Percentiles rank a stretch among this genome's conserved stretches.
Conservation (phyloP, 2,888 invertebrate species). For the Meganola albula region DNA sequence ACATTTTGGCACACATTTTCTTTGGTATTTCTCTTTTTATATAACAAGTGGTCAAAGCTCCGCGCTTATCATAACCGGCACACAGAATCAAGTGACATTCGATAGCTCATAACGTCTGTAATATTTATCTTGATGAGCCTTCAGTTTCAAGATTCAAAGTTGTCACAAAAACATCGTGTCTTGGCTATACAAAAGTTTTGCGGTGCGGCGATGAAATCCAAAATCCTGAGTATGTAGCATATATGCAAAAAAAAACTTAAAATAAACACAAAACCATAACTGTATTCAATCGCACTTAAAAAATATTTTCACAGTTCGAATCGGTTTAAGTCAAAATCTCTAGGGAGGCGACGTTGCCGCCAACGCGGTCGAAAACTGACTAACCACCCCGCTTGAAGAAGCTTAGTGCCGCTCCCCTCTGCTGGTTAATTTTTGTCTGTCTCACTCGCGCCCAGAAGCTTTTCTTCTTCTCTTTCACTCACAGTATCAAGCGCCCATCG, state of each 20-base stretch:
- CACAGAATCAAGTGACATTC: slow-evolving; percentile 43
- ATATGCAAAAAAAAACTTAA: slow-evolving; percentile 38
- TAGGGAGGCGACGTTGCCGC: slow-evolving; percentile 52
- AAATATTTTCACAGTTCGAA: slow-evolving; percentile 67
- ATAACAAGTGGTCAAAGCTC: slow-evolving; percentile 50
- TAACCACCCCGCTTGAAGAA: slow-evolving; percentile 77
- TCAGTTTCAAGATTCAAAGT: slow-evolving; percentile 22
- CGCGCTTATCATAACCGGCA: slow-evolving; percentile 67
- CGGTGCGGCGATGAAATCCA: slow-evolving; percentile 26
- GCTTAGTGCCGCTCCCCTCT: slow-evolving; percentile 73
- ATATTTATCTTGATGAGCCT: slow-evolving; percentile 33
- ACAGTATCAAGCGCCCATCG: slow-evolving; percentile 56
- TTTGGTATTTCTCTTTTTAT: slow-evolving; percentile 61
- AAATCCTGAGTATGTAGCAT: slow-evolving; percentile 20
- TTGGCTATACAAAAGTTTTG: slow-evolving; percentile 30
- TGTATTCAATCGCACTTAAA: slow-evolving; percentile 52
- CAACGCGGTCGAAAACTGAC: slow-evolving; percentile 72
- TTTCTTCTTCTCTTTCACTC: slow-evolving; percentile 60
- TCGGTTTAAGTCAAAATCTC: slow-evolving; percentile 43
- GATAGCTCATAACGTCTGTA: slow-evolving; percentile 54
- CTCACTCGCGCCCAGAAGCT: slow-evolving; percentile 63
- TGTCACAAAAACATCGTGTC: slow-evolving; percentile 46
- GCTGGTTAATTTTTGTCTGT: slow-evolving; percentile 70
- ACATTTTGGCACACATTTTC: slow-evolving; percentile 78
- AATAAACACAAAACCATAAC: slow-evolving; percentile 47